Percentiles rank a stretch among this genome's conserved stretches.
These are phyloP conservation scores for Typhlichthys eigenmanni DNA, from an alignment of 2,797 vertebrate genomes.

Conservation along the genomic window DNA sequence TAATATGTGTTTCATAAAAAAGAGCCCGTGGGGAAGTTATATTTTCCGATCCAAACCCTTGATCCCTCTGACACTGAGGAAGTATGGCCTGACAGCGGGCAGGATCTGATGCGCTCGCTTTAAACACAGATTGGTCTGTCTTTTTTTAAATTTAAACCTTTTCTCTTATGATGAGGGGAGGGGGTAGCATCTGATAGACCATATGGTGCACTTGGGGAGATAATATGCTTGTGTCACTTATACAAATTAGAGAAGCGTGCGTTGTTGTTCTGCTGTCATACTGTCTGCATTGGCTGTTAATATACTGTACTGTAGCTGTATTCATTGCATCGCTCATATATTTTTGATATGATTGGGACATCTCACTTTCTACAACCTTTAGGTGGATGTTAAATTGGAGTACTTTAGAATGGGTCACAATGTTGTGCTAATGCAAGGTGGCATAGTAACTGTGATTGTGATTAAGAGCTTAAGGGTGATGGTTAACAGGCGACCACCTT, in stretches of 20 bases:
- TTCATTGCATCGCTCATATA: slow-evolving; percentile 14
- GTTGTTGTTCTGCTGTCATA: slow-evolving; percentile 18
- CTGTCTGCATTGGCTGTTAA: slow-evolving; percentile 10
- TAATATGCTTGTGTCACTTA: slow-evolving; percentile 31
- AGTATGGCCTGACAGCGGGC: background rate
- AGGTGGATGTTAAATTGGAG: slow-evolving; percentile 3
- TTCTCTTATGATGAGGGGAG: background rate
- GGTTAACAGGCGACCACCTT: slow-evolving; percentile 24
- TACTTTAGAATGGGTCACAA: slow-evolving; percentile 9
- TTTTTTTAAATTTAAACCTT: background rate
- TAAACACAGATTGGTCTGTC: background rate
- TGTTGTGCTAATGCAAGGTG: background rate
- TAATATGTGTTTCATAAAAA: slow-evolving; percentile 1
- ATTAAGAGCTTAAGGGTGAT: slow-evolving; percentile 43
- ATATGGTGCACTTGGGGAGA: slow-evolving; percentile 28
- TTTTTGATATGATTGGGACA: background rate
- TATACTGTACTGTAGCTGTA: slow-evolving; percentile 12
- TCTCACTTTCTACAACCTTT: too few species aligned
- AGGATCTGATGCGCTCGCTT: background rate
- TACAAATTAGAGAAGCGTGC: slow-evolving; percentile 6
- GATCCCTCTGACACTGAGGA: background rate
- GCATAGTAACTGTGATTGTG: slow-evolving; percentile 21
- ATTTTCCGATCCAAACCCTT: slow-evolving; percentile 14
- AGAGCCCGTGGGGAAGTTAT: background rate
- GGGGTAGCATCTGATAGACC: slow-evolving; percentile 1